Evolutionary conservation across 2,888 invertebrate species (phyloP), one percentile per base, ranked within the genome.

Genomic region (Rhagophthalmus giganteus): DNA sequence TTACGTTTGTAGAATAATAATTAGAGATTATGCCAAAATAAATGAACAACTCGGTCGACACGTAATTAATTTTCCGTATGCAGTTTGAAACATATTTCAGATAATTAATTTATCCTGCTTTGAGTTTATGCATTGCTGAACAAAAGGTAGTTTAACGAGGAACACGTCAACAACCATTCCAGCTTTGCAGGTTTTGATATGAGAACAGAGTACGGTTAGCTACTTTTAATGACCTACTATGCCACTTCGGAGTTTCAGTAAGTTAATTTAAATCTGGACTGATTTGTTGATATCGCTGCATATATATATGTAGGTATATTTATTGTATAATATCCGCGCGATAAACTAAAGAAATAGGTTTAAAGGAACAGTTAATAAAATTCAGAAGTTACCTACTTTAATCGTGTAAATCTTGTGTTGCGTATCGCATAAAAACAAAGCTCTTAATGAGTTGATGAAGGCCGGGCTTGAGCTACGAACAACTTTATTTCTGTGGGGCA

Each of bases 101-200:
- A 48, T 48, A 48, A 48, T 48, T 48, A 48, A 48, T 48, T 40
- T 48, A 48, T 48, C 48, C 30, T 40, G 34, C 34, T 47, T 39
- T 24, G 33, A 33, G 40, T 39, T 48, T 40, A 40, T 48, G 48
- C 48, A 48, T 41, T 41, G 34, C 34, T 48, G 33, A 33, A 48
- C 48, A 48, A 48, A 48, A 40, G 40, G 40, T 40, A 39, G 20
- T 28, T 40, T 46, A 46, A 40, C 40, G 24, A 34, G 35, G 30
- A n/a, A 41, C 40, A 48, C 40, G 41, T 35, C 40, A 41, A 35
- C 41, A 34, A 34, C 35, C 27, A 28, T 41, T 40, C 35, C n/a
- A 38, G 25, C 20, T 41, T 20, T 41, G 40, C 12, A 26, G 20
- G n/a, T 20, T 20, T 20, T 20, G 4, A 20, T 20, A 20, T 20